Conservation (phyloP, 2,797 vertebrate species). For the Sebastes taczanowskii region DNA sequence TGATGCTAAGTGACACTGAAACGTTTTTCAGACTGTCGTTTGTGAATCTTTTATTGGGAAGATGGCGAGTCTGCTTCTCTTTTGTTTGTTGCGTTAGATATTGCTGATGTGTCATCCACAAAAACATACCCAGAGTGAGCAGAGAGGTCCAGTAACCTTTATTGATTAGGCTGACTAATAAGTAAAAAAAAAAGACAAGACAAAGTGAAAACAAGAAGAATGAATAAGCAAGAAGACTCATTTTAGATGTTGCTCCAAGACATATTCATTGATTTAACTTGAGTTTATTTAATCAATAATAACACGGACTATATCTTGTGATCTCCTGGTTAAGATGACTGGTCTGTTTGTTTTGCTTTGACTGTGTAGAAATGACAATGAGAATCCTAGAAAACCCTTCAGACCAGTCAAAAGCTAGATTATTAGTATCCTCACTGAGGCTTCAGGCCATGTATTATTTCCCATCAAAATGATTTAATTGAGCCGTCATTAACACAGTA, state of each 20-base stretch:
- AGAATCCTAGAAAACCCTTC: background rate
- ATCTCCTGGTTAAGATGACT: background rate
- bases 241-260: background rate
- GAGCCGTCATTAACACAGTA: constrained; percentile 17
- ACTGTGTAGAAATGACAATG: background rate
- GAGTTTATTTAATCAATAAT: background rate
- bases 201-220: background rate
- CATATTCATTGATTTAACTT: background rate
- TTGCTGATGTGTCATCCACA: background rate
- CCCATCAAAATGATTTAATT: constrained; percentile 37
- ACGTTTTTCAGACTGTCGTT: background rate
- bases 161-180: background rate
- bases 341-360: background rate
- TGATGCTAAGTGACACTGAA: background rate
- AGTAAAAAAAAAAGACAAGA: background rate
- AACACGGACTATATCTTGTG: background rate
- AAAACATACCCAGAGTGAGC: background rate
- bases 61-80: background rate
- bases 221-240: background rate
- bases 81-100: background rate
- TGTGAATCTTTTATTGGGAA: background rate
- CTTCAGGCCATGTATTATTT: background rate
- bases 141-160: background rate
- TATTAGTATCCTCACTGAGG: background rate
- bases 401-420: background rate